Conservation (phyloP, 2,888 invertebrate species). For the Sarcophaga carnaria region DNA sequence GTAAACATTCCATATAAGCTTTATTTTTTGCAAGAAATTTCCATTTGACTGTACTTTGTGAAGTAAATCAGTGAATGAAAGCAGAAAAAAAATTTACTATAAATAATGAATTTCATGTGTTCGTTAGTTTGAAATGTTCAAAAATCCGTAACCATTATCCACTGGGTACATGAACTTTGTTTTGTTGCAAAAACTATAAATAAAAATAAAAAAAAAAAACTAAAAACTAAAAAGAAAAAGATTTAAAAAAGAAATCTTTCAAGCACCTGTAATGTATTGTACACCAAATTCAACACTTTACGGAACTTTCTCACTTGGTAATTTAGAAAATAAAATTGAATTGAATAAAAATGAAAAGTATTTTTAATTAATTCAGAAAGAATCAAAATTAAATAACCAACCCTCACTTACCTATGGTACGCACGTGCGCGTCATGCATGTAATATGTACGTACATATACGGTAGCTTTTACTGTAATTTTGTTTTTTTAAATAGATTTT, state of each 20-base stretch:
- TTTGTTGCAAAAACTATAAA: not conserved
- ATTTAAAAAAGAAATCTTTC: conserved; percentile 4
- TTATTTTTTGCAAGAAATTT: not conserved
- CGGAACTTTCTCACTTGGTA: conserved; percentile 37
- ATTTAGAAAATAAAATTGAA: conserved; percentile 32
- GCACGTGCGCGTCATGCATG: not conserved
- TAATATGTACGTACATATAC: too few relatives aligned
- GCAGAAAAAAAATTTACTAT: not conserved
- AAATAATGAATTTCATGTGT: conserved; percentile 19
- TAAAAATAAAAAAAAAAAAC: conserved; percentile 3
- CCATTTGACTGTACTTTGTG: not conserved
- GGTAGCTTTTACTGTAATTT: conserved; percentile 6
- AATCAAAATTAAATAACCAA: not conserved
- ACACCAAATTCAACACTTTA: not conserved
- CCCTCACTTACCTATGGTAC: not conserved
- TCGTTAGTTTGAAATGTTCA: conserved; percentile 38
- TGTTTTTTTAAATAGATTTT: not conserved
- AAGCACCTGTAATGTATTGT: not conserved
- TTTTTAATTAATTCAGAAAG: not conserved
- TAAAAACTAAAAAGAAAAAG: not conserved
- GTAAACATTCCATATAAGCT: too few relatives aligned
- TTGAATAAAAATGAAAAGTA: not conserved
- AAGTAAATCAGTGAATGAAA: not conserved
- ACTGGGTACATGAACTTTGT: conserved; percentile 50
- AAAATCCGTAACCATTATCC: conserved; percentile 50